Conservation (phyloP, 2,797 vertebrate species). For the Sebastes kiyomatsui region DNA sequence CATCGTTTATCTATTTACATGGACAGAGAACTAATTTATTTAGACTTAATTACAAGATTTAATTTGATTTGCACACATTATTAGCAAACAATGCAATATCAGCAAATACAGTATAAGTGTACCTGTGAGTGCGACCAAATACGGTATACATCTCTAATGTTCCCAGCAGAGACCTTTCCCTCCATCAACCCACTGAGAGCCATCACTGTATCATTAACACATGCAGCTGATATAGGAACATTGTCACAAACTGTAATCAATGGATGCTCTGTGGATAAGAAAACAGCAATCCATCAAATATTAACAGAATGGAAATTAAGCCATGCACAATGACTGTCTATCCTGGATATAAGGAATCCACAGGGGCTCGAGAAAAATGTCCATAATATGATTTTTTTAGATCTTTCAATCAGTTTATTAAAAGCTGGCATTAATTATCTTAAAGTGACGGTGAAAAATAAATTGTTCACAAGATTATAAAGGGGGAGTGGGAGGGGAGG, state of each 20-base stretch:
- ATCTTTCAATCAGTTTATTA: background rate
- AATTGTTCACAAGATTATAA: background rate
- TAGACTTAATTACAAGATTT: background rate
- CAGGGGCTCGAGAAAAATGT: background rate
- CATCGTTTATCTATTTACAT: background rate
- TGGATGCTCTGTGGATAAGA: background rate
- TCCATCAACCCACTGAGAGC: background rate
- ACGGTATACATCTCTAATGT: background rate
- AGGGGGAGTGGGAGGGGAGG: background rate
- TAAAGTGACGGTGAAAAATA: background rate
- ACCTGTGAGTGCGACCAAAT: background rate
- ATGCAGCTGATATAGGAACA: background rate
- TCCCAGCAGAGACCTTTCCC: background rate
- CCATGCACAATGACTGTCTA: background rate
- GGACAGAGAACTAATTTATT: background rate
- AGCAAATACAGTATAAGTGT: background rate
- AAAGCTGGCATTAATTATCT: background rate
- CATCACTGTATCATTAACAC: background rate
- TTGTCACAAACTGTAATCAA: background rate
- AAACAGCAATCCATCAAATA: background rate
- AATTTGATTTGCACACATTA: background rate
- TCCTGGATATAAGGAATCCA: background rate
- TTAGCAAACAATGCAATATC: background rate
- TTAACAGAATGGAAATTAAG: background rate
- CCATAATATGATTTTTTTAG: background rate